Conservation (phyloP, 2,888 invertebrate genomes). For the Leuctra nigra region DNA sequence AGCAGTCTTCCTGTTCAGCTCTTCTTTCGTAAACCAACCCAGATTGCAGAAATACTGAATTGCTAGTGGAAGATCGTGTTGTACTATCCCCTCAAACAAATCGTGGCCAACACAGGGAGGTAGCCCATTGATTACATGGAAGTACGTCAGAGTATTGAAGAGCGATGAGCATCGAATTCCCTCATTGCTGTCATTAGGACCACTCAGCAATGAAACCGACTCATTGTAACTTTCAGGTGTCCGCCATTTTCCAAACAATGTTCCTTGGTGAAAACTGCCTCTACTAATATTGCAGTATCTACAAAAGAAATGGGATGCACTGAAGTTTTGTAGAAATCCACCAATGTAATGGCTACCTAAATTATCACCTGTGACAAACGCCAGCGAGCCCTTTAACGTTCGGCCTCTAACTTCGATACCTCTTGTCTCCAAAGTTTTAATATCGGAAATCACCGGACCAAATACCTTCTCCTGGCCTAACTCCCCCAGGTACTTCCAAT, state of each 20-base stretch:
- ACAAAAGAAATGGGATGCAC: slow-evolving; percentile 3
- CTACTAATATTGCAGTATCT: slow-evolving; percentile 9
- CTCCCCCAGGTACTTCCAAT: slow-evolving; percentile 4
- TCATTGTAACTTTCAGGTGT: slow-evolving; percentile 2
- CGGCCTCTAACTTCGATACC: background rate
- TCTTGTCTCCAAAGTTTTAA: background rate
- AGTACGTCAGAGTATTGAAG: background rate
- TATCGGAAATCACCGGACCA: background rate
- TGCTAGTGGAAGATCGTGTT: slow-evolving; percentile 9
- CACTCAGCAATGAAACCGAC: background rate
- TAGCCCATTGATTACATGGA: slow-evolving; percentile 6
- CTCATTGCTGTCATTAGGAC: background rate
- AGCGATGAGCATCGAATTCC: background rate
- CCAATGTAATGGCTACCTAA: slow-evolving; percentile 12
- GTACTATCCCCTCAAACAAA: slow-evolving; percentile 16
- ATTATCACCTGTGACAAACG: slow-evolving; percentile 14
- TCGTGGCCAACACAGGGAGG: slow-evolving; percentile 20
- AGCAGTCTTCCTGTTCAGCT: background rate
- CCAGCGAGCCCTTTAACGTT: background rate
- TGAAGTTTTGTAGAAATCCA: slow-evolving; percentile 11
- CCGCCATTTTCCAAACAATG: background rate
- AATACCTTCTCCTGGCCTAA: background rate
- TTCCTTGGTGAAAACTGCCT: background rate
- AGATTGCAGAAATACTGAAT: background rate
- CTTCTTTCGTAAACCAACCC: background rate